Conservation (phyloP, 2,888 invertebrate genomes). For the Drosophila kuntzei region DNA sequence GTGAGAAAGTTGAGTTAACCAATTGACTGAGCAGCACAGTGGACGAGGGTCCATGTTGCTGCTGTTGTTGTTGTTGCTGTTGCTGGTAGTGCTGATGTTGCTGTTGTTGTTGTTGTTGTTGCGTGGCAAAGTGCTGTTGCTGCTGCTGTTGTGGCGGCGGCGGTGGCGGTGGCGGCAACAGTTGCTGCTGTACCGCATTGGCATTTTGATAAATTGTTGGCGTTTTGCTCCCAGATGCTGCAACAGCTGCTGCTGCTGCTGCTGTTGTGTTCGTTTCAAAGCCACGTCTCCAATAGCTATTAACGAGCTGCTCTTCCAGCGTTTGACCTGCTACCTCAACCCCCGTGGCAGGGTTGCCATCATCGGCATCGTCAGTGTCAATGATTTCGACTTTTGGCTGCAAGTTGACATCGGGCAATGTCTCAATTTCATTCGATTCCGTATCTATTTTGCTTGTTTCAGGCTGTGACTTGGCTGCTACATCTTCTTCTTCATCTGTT, state of each 20-base stretch:
- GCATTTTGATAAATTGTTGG: slow-evolving; percentile 83
- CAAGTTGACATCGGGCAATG: slow-evolving; percentile 25
- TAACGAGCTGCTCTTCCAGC: slow-evolving; percentile 92
- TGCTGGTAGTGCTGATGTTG: slow-evolving; percentile 55
- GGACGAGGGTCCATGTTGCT: slow-evolving; percentile 85
- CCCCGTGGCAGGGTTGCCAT: slow-evolving; percentile 3
- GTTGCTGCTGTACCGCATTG: slow-evolving; percentile 69
- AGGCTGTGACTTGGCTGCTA: slow-evolving; percentile 9
- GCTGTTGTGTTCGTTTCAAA: slow-evolving; percentile 86
- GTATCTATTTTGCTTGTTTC: slow-evolving; percentile 15
- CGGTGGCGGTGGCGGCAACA: slow-evolving; percentile 85
- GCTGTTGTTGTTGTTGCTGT: slow-evolving; percentile 61
- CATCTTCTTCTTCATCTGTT: slow-evolving; percentile 13
- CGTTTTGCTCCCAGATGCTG: slow-evolving; percentile 73
- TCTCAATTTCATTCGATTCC: slow-evolving; percentile 36
- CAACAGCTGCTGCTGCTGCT: slow-evolving; percentile 24
- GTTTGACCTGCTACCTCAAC: slow-evolving; percentile 40
- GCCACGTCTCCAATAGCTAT: slow-evolving; percentile 91
- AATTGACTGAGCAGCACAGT: slow-evolving; percentile 86
- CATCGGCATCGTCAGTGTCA: slow-evolving; percentile 38
- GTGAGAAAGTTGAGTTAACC: slow-evolving; percentile 85
- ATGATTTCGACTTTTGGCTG: slow-evolving; percentile 56
- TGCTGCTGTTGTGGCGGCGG: slow-evolving; percentile 58
- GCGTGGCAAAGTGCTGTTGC: slow-evolving; percentile 50
- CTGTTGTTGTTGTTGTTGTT: slow-evolving; percentile 59